Base-by-base conservation (phyloP, 2,888 invertebrate species). In the Amorpha juglandis region DNA sequence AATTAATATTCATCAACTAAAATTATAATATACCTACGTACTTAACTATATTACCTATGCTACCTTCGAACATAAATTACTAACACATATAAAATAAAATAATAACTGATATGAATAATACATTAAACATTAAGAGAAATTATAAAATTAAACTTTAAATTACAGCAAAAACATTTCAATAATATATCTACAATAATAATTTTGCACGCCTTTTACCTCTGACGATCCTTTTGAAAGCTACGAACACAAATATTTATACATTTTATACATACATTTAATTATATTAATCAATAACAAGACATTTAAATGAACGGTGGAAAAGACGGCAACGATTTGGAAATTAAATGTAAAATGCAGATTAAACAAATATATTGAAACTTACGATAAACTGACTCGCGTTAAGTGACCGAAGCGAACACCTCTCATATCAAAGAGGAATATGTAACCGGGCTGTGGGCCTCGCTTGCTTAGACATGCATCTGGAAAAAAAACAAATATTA, bases 391-490 rank as follows among this genome's bases (percentile, higher is more conserved):
- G 16, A 95, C 86, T 74, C 94, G 86, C 2, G 95, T 93, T 14
- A 96, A 79, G 79, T 96, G 96, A 0, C 94, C 92, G 27, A 95
- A 82, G 68, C 91, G 92, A 0, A 95, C 95, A 0, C 95, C 95
- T 50, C 88, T 87, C 94, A 96, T 95, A 79, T 96, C 96, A 71
- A 96, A 95, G 0, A 96, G 88, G 78, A 96, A 95, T 35, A 96
- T 90, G 69, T 95, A 93, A 0, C 96, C 96, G 0, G 94, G 94
- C 11, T 94, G 93, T 4, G 95, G 95, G 1, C 96, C 95, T 6
- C 95, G 86, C 63, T 92, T 90, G 74, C 91, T 88, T 0, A 95
- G 81, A 67, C 94, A 94, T 16, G 94, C 91, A 78, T 96, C 95
- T 94, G 87, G 21, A 88, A 89, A 68, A 7, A 65, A 19, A 21